Evolutionary conservation across 2,797 vertebrate species (phyloP).

Genomic region (Syndactyla subalaris): DNA sequence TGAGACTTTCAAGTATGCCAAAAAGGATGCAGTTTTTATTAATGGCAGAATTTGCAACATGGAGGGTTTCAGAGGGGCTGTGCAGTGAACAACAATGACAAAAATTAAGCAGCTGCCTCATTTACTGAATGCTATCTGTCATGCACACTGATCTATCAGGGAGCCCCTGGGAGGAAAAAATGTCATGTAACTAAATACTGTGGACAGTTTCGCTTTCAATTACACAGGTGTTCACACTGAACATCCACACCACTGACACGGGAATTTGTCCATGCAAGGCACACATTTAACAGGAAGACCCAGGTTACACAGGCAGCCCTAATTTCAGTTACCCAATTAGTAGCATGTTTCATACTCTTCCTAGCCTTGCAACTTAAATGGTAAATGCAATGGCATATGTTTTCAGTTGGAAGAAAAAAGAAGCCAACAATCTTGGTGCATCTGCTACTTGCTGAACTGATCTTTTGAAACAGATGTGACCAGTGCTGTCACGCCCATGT

Average conservation of each 20-base stretch:
- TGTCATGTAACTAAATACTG: constrained; percentile 50
- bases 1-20: neutral
- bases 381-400: neutral
- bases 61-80: neutral
- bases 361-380: neutral
- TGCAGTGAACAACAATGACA: constrained; percentile 30
- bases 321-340: neutral
- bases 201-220: neutral
- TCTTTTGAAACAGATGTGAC: neutral
- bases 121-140: constrained; percentile 30
- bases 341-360: neutral
- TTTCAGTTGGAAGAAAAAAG: neutral
- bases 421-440: rapidly evolving
- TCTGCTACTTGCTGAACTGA: neutral
- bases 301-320: neutral
- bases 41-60: constrained; percentile 17
- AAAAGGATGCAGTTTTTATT: neutral
- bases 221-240: constrained; percentile 24
- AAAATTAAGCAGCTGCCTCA: constrained; percentile 63
- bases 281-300: neutral
- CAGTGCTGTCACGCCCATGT: rapidly evolving
- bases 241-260: neutral
- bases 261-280: neutral
- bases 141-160: neutral
- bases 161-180: constrained; percentile 7